phyloP scores from a whole-genome alignment of 2,888 invertebrate species.

The Papilio protenor region DNA sequence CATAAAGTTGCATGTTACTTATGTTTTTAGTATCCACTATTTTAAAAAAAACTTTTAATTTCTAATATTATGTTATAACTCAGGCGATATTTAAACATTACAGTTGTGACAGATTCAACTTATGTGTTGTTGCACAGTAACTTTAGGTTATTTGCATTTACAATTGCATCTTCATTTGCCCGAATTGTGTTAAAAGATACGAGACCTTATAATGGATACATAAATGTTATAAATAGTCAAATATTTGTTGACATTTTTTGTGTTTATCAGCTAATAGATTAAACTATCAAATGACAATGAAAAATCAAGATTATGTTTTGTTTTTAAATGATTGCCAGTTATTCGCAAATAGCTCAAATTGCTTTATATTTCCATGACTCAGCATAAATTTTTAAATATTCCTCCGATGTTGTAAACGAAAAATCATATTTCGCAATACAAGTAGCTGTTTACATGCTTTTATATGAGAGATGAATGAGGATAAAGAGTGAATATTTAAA shows the following conservation, averaged over 20 bases:
- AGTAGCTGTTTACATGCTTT: not conserved
- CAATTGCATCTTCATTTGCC: not conserved
- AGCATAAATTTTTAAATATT: slow-evolving; percentile 12
- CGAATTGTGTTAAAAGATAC: not conserved
- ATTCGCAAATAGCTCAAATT: not conserved
- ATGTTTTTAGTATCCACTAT: too few species aligned
- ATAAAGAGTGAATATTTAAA: not conserved
- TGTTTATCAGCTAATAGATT: not conserved
- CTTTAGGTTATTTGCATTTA: not conserved
- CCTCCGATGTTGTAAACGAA: not conserved
- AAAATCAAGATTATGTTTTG: slow-evolving; percentile 12
- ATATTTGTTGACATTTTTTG: not conserved
- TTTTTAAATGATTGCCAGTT: not conserved
- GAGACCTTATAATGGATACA: not conserved
- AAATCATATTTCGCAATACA: slow-evolving; percentile 2
- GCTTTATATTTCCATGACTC: not conserved
- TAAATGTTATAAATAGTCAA: not conserved
- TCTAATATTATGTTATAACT: too few species aligned
- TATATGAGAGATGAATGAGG: not conserved
- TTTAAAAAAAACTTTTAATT: too few species aligned
- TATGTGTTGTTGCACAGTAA: not conserved
- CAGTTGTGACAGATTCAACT: not conserved
- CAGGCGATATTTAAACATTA: not conserved
- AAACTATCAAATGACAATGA: not conserved
- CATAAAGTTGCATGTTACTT: too few species aligned